Evolutionary conservation across 2,797 vertebrate species (phyloP).

Genomic region (Alauda arvensis): DNA sequence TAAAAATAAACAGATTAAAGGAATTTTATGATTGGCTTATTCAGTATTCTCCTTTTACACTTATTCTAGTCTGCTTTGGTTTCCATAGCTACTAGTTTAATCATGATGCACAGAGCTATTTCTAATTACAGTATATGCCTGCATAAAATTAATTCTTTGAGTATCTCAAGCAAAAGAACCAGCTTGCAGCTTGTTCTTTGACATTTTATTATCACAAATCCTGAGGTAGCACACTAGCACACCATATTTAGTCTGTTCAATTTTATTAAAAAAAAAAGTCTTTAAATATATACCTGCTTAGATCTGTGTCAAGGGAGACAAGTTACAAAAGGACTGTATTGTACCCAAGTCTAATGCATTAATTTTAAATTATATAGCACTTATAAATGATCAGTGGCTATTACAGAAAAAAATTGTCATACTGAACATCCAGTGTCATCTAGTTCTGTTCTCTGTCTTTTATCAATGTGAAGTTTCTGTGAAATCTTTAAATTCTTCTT

Average conservation of each 20-base stretch:
- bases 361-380: background rate
- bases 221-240: constrained; percentile 41
- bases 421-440: background rate
- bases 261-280: constrained; percentile 58
- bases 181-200: constrained; percentile 70
- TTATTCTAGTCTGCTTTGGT: constrained; percentile 65
- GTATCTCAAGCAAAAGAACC: constrained; percentile 64
- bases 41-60: constrained; percentile 61
- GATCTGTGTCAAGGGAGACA: background rate
- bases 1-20: constrained; percentile 61
- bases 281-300: constrained; percentile 26
- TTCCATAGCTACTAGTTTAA: constrained; percentile 79
- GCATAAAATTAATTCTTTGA: constrained; percentile 76
- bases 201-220: constrained; percentile 60
- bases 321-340: background rate
- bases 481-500: background rate
- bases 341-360: background rate
- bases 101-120: constrained; percentile 73
- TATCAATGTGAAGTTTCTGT: background rate
- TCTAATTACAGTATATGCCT: constrained; percentile 79
- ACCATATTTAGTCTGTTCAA: constrained; percentile 44
- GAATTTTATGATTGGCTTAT: constrained; percentile 56
- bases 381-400: background rate
- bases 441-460: background rate
- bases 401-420: background rate